Conservation (phyloP, 2,888 invertebrate genomes). For the Polylopha cassiicola region DNA sequence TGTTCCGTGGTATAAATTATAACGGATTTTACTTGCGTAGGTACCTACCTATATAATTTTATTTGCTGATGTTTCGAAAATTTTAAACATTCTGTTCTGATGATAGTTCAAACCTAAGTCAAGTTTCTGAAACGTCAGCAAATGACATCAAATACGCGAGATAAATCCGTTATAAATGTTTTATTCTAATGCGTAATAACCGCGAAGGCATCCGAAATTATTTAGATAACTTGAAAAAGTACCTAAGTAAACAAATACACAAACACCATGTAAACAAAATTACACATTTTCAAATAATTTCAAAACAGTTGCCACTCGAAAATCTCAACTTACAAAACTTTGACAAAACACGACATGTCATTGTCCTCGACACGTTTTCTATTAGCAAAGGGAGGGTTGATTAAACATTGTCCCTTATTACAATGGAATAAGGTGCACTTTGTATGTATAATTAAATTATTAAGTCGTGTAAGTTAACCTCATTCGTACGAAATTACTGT, state of each 20-base stretch:
- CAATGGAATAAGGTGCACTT: constrained; percentile 29
- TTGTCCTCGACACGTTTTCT: constrained; percentile 49
- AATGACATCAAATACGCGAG: too few relatives aligned
- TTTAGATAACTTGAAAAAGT: too few relatives aligned
- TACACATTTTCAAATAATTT: not conserved
- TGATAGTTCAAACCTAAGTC: too few relatives aligned
- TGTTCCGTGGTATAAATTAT: not conserved
- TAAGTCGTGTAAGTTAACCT: constrained; percentile 53
- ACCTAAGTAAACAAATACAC: not conserved
- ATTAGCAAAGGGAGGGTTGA: constrained; percentile 45
- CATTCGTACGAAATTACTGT: constrained; percentile 55
- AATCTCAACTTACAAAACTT: constrained; percentile 31
- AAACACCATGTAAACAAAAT: not conserved
- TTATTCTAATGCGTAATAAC: too few relatives aligned
- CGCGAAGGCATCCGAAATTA: too few relatives aligned
- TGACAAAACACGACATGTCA: constrained; percentile 40
- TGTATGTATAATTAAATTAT: constrained; percentile 29
- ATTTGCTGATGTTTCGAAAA: too few relatives aligned
- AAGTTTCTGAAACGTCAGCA: too few relatives aligned
- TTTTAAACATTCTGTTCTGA: too few relatives aligned
- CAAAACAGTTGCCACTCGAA: not conserved
- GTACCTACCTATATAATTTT: too few relatives aligned
- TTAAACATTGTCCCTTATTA: constrained; percentile 27
- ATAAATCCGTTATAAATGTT: too few relatives aligned
- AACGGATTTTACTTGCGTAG: not conserved